Conservation (phyloP, 2,888 invertebrate species). For the Hermaeophaga mercurialis region DNA sequence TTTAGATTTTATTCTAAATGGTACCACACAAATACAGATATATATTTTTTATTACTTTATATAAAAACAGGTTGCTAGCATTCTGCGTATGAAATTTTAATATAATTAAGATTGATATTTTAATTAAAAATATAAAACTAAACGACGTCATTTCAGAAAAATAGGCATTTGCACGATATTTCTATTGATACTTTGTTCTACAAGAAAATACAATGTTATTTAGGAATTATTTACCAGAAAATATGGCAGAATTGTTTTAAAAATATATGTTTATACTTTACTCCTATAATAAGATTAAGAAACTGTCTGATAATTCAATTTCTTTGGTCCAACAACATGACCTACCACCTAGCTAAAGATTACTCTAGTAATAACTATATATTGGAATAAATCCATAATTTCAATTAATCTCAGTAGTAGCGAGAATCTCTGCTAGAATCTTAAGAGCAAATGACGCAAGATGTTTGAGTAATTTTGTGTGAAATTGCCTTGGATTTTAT, state of each 20-base stretch:
- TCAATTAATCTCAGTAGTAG: slow-evolving; percentile 8
- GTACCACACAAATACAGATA: too few species aligned
- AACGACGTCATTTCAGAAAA: too few species aligned
- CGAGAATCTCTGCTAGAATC: neutral
- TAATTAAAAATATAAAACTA: too few species aligned
- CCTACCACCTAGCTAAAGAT: slow-evolving; percentile 28
- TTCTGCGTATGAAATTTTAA: too few species aligned
- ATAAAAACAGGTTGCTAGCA: too few species aligned
- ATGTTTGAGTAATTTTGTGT: too few species aligned
- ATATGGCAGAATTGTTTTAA: slow-evolving; percentile 37
- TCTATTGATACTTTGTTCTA: neutral
- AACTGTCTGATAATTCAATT: slow-evolving; percentile 27
- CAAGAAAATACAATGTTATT: slow-evolving; percentile 1
- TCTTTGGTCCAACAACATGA: slow-evolving; percentile 39
- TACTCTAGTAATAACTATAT: slow-evolving; percentile 17
- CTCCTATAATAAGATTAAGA: slow-evolving; percentile 21
- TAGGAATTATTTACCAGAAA: neutral
- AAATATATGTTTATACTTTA: slow-evolving; percentile 29
- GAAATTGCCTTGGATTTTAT: too few species aligned
- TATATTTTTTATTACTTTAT: too few species aligned
- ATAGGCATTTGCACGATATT: too few species aligned
- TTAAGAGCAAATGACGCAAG: neutral
- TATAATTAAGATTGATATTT: too few species aligned
- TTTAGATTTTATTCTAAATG: too few species aligned
- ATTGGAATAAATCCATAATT: slow-evolving; percentile 1